Percentiles rank a stretch among this genome's conserved stretches.
Conservation (phyloP, 1,140 invertebrate genomes). For the Drosophila nasuta region DNA sequence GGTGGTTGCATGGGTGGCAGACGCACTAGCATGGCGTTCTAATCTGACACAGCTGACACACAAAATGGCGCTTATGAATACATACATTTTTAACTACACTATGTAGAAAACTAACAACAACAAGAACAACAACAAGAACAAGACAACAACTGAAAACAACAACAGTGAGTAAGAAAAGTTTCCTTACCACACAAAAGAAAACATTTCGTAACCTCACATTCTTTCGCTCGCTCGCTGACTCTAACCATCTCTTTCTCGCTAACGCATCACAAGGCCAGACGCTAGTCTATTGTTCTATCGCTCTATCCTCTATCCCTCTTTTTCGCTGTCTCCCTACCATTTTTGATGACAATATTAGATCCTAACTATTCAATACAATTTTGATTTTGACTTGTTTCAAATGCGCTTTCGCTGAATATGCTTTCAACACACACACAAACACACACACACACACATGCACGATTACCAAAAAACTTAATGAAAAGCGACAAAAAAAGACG, state of each 20-base stretch:
- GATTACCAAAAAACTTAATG: conserved; percentile 1
- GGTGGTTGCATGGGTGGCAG: conserved; percentile 57
- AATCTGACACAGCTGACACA: conserved; percentile 67
- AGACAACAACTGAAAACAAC: conserved; percentile 4
- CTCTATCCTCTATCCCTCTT: neutral
- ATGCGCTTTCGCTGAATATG: conserved; percentile 22
- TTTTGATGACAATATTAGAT: conserved; percentile 81
- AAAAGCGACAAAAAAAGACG: neutral
- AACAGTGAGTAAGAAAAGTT: conserved; percentile 47
- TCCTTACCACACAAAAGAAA: conserved; percentile 17
- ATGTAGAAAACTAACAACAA: conserved; percentile 40
- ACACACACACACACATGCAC: conserved; percentile 26
- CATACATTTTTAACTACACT: conserved; percentile 49
- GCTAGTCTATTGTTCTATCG: neutral
- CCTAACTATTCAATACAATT: conserved; percentile 59
- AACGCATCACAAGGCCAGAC: too few relatives aligned
- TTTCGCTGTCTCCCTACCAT: conserved; percentile 41
- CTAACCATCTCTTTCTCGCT: conserved; percentile 4
- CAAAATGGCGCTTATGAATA: conserved; percentile 69
- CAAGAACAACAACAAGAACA: conserved; percentile 17
- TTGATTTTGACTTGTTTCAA: conserved; percentile 25
- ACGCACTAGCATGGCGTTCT: conserved; percentile 84
- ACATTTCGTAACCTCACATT: conserved; percentile 2
- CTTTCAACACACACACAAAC: conserved; percentile 8
- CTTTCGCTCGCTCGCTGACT: neutral